Evolutionary conservation across 2,888 invertebrate genomes (phyloP).

Genomic region (Oasisia sp.): DNA sequence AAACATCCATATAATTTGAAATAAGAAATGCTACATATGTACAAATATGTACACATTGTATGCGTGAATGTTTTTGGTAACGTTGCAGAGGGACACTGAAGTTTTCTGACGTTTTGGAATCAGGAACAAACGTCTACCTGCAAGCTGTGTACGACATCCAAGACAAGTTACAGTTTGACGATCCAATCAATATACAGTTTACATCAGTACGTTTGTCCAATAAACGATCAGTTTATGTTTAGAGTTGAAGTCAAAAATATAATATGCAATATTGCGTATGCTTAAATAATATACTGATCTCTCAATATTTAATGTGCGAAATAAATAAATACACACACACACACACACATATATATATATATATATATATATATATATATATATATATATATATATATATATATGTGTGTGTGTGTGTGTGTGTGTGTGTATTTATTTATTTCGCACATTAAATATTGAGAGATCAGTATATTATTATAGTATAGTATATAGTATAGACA

Average conservation of each 20-base stretch:
- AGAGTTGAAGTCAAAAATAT: not conserved
- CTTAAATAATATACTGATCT: too few species aligned
- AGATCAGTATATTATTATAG: too few species aligned
- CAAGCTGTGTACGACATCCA: constrained; percentile 67
- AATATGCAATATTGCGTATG: too few species aligned
- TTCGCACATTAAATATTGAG: too few species aligned
- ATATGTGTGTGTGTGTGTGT: too few species aligned
- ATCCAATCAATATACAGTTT: constrained; percentile 82
- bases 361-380: too few species aligned
- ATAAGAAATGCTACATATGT: not conserved
- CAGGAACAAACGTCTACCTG: constrained; percentile 63
- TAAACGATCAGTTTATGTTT: not conserved
- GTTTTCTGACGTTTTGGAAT: constrained; percentile 68
- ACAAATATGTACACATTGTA: not conserved
- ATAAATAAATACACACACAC: too few species aligned
- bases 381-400: too few species aligned
- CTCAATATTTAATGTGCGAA: too few species aligned
- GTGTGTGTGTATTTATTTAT: too few species aligned
- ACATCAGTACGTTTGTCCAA: constrained; percentile 73
- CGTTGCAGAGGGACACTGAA: constrained; percentile 65
- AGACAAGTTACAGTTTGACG: constrained; percentile 73
- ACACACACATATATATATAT: too few species aligned
- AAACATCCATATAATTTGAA: not conserved
- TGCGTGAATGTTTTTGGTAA: not conserved
- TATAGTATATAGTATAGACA: too few species aligned